Conservation (phyloP, 2,113 vertebrate genomes). For the Ctenomys sociabilis region DNA sequence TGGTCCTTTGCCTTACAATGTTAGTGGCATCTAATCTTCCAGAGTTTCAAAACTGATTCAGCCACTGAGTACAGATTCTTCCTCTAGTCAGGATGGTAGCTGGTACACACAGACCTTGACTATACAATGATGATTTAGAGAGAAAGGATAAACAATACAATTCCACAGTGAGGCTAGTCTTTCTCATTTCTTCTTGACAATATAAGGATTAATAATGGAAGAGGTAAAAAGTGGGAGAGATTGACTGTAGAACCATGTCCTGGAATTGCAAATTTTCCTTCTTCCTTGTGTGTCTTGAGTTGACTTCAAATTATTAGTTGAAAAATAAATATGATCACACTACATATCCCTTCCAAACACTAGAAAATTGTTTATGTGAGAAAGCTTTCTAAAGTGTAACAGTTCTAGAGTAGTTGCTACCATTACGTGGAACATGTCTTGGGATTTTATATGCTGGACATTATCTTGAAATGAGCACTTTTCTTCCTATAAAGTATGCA, state of each 20-base stretch:
- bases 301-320: background rate
- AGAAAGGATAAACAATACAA: background rate
- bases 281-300: background rate
- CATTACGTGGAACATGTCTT: background rate
- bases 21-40: background rate
- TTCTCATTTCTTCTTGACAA: background rate
- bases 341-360: background rate
- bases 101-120: background rate
- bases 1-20: background rate
- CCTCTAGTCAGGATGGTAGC: background rate
- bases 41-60: background rate
- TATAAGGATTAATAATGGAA: background rate
- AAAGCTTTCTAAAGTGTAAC: background rate
- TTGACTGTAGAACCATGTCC: background rate
- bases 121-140: too few species aligned
- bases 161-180: background rate
- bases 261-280: background rate
- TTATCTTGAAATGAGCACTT: background rate
- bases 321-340: background rate
- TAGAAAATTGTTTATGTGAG: background rate
- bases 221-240: background rate
- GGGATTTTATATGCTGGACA: background rate
- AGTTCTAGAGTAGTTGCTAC: background rate
- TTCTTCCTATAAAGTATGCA: background rate
- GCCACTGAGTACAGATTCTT: background rate